Evolutionary conservation across 2,113 vertebrate species (phyloP), one percentile per base, ranked within the genome.

Genomic region (Sebastes fasciatus): DNA sequence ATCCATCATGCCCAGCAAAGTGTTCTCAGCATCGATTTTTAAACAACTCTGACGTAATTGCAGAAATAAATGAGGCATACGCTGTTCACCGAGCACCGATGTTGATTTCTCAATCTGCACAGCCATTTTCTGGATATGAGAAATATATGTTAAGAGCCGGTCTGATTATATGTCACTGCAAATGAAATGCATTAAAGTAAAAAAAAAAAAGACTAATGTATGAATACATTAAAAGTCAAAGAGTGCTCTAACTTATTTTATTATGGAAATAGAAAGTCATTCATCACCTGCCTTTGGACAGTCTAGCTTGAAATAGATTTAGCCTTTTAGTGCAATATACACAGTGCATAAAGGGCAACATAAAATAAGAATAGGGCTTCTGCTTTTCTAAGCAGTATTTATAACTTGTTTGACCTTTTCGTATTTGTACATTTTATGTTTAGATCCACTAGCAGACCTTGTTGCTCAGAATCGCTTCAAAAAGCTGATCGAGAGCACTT

Each of bases 11-110:
- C 21, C 45, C 58, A n/a, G 71, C 74, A 78, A 83, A 63, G 72
- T 54, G 69, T 72, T 88, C 69, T 73, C 65, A 54, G 60, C 77
- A 84, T 57, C 79, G 62, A 88, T 88, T 83, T 85, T 89, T 63
- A 84, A 90, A 89, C 75, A 91, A 85, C 45, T 85, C 83, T 91
- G 45, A 40, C 80, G 78, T 81, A 93, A 90, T 92, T 90, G 84
- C 26, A 79, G 70, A 89, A 91, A 89, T 74, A 90, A 92, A 89
- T 80, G 54, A 89, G 80, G 76, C 73, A 19, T 71, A 43, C 8
- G 2, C 65, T 84, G 67, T 83, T 82, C 60, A 68, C 21, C 2
- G 51, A 79, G 62, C 45, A 63, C 65, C 34, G 72, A 61, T 78
- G 66, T 73, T 87, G 57, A 82, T 43, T 89, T 84, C 83, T 86